phyloP scores from a whole-genome alignment of 2,888 invertebrate genomes.

The Drosophila cognata region DNA sequence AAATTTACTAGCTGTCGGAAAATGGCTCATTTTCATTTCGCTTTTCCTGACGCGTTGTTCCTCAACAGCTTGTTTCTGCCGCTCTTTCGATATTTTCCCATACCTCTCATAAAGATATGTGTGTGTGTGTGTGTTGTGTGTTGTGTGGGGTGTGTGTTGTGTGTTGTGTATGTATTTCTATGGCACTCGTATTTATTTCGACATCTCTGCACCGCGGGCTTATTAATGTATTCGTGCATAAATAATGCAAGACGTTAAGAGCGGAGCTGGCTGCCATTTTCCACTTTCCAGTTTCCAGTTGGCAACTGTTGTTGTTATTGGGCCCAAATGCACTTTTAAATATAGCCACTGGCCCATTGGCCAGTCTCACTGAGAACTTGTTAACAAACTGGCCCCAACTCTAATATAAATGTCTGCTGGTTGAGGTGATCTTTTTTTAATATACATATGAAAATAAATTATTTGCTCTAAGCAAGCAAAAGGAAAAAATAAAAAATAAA shows the following conservation, averaged over 20 bases:
- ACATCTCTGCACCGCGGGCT: constrained; percentile 42
- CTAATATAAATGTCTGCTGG: constrained; percentile 41
- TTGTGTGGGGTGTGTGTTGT: neutral
- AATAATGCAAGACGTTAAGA: constrained; percentile 48
- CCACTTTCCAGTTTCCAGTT: neutral
- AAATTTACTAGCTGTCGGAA: constrained; percentile 70
- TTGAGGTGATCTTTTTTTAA: constrained; percentile 1
- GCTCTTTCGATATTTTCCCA: constrained; percentile 18
- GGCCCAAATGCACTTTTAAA: constrained; percentile 59
- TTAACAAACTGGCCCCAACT: constrained; percentile 20
- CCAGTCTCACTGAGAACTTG: constrained; percentile 28
- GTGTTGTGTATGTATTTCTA: neutral
- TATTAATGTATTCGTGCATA: constrained; percentile 69
- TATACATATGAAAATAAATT: neutral
- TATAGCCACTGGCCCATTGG: constrained; percentile 48
- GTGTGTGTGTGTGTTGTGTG: neutral
- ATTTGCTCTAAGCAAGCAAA: neutral
- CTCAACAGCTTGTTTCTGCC: constrained; percentile 35
- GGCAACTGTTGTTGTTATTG: constrained; percentile 18
- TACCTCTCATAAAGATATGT: neutral
- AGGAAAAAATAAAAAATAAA: neutral
- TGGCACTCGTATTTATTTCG: constrained; percentile 38
- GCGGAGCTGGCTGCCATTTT: constrained; percentile 15
- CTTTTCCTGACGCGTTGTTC: constrained; percentile 41
- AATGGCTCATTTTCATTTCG: constrained; percentile 58